phyloP scores from a whole-genome alignment of 2,888 invertebrate species.

The Hyles lineata region DNA sequence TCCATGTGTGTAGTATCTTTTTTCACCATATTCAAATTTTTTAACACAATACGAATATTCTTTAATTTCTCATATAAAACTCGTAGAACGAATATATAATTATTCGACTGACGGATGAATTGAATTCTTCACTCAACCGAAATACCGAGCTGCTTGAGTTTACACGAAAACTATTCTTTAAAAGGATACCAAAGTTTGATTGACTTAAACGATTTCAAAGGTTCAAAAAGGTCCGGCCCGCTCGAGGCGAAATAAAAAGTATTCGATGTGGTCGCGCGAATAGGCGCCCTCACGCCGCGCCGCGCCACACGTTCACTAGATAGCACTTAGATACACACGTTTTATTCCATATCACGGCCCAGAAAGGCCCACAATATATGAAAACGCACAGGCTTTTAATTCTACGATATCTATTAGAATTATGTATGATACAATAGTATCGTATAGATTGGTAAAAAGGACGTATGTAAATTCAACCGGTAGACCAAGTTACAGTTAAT shows the following conservation, averaged over 20 bases:
- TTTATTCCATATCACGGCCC: background rate
- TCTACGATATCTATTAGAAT: background rate
- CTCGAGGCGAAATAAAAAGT: background rate
- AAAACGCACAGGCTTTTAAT: background rate
- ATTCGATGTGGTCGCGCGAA: background rate
- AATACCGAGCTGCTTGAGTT: background rate
- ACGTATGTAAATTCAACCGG: background rate
- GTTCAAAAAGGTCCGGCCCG: background rate
- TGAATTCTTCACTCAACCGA: background rate
- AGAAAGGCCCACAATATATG: background rate
- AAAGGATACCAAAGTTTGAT: background rate
- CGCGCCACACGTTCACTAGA: background rate
- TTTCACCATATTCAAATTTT: no score
- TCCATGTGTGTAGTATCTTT: no score
- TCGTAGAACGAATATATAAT: no score
- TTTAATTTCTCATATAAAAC: no score
- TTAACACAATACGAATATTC: no score
- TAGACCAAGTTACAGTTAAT: no score
- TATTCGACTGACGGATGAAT: background rate
- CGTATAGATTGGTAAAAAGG: no score
- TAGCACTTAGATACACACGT: background rate
- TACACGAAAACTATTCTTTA: background rate
- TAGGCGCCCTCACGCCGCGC: background rate
- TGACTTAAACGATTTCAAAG: background rate
- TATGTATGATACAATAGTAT: no score